Base-by-base conservation (phyloP, 1,140 invertebrate genomes). In the Bombus breviceps region DNA sequence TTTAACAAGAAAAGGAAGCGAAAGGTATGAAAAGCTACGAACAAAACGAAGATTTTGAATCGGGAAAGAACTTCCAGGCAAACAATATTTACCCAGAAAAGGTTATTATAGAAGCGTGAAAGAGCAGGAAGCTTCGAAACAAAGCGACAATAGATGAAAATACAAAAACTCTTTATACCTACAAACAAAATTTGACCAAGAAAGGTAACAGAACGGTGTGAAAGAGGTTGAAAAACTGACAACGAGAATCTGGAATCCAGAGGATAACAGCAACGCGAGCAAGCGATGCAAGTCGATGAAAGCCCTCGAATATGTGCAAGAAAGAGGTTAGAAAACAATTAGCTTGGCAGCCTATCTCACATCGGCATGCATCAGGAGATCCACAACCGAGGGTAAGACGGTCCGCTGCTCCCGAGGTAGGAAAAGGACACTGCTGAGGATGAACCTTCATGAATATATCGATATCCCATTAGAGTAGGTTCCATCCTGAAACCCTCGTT, bases 361-460 rank as follows among this genome's bases (percentile, higher is more conserved):
- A 69, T 78, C 43, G 69, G 76, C 89, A 90, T 90, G 89, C 86
- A 84, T 85, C 86, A 64, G 73, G 57, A 59, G 47, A 64, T 64
- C 53, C n/a, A 74, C 57, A 66, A 47, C 77, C 72, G n/a, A 74
- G 77, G 39, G 81, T 85, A 76, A 75, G 76, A 68, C 25, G 57
- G 62, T 28, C 37, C 39, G 53, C n/a, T 64, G 68, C 72, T 89
- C 80, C 74, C 74, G 81, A 91, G 81, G 81, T 87, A 77, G 81
- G 87, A 87, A 90, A 90, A 89, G 83, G 86, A 88, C 84, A 83
- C 72, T 83, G 89, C 78, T 83, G 81, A 79, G 92, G 89, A 91
- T 90, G 91, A 92, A 89, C 72, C 86, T 88, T 91, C 87, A 93
- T 93, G 93, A 93, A 93, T 93, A 93, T 92, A 93, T 93, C 93